Evolutionary conservation across 2,797 vertebrate species (phyloP).

Genomic region (Danio jaintianensis): DNA sequence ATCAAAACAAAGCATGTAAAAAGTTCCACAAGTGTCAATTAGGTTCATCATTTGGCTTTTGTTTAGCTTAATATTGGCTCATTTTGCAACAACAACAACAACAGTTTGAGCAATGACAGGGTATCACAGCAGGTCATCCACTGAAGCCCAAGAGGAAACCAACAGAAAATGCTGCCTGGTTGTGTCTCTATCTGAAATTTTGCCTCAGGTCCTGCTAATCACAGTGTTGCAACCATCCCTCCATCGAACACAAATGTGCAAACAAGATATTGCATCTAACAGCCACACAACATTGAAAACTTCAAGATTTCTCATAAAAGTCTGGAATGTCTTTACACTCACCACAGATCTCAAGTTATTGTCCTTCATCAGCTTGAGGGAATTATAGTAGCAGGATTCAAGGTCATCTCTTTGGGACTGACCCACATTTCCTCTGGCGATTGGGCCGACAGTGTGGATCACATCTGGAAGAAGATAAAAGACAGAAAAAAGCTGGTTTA

Average conservation of each 20-base stretch:
- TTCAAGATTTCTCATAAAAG: not conserved
- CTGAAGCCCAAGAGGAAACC: not conserved
- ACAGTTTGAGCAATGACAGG: not conserved
- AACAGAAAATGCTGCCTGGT: not conserved
- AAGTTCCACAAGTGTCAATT: not conserved
- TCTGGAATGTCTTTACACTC: slow-evolving; percentile 72
- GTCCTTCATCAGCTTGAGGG: slow-evolving; percentile 90
- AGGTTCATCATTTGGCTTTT: not conserved
- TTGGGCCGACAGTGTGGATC: slow-evolving; percentile 97
- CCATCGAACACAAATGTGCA: not conserved
- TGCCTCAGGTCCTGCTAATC: not conserved
- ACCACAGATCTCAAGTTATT: slow-evolving; percentile 91
- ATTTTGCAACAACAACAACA: slow-evolving; percentile 17
- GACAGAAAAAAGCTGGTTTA: not conserved
- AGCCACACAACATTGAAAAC: not conserved
- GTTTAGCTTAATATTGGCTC: not conserved
- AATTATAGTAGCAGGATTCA: slow-evolving; percentile 93
- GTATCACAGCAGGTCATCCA: not conserved
- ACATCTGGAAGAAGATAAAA: slow-evolving; percentile 82
- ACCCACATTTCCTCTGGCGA: slow-evolving; percentile 91
- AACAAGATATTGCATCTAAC: not conserved
- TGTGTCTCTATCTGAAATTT: not conserved
- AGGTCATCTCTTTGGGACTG: slow-evolving; percentile 88
- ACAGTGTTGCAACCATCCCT: not conserved
- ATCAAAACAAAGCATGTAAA: slow-evolving; percentile 1